Conservation (phyloP, 2,113 vertebrate species). For the Hypomesus transpacificus region DNA sequence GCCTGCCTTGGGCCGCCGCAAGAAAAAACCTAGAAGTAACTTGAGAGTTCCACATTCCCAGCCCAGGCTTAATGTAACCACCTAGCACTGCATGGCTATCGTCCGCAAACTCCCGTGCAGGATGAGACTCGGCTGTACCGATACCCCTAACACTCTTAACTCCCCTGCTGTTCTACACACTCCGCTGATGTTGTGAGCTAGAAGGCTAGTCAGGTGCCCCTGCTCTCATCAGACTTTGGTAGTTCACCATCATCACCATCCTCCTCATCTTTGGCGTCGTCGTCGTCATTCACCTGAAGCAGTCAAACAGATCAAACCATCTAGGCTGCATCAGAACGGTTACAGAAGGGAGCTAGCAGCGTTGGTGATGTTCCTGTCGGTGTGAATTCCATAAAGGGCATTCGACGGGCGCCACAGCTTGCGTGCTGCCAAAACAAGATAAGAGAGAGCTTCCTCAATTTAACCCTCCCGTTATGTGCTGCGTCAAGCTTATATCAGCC, state of each 20-base stretch:
- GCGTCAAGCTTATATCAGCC: constrained; percentile 31
- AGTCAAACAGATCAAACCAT: neutral
- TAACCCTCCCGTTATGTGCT: constrained; percentile 14
- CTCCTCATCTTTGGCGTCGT: too few relatives aligned
- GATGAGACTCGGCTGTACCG: too few relatives aligned
- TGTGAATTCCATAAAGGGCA: constrained; percentile 29
- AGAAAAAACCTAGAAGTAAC: constrained; percentile 63
- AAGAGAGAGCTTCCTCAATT: constrained; percentile 31
- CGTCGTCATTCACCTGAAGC: too few relatives aligned
- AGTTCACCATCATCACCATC: too few relatives aligned
- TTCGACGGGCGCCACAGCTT: constrained; percentile 19
- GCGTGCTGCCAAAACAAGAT: constrained; percentile 32
- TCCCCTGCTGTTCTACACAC: too few relatives aligned
- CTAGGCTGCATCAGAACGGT: neutral
- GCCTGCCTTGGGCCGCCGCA: constrained; percentile 46
- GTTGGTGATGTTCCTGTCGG: constrained; percentile 2
- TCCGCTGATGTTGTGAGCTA: too few relatives aligned
- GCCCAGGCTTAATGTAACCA: constrained; percentile 70
- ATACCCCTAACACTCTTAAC: too few relatives aligned
- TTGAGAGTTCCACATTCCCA: constrained; percentile 70
- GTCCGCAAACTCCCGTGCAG: neutral
- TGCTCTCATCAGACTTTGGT: too few relatives aligned
- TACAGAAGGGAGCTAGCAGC: neutral
- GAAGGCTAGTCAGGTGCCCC: too few relatives aligned
- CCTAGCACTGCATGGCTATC: constrained; percentile 22